Evolutionary conservation across 2,797 vertebrate genomes (phyloP).

Genomic region (Betta splendens): DNA sequence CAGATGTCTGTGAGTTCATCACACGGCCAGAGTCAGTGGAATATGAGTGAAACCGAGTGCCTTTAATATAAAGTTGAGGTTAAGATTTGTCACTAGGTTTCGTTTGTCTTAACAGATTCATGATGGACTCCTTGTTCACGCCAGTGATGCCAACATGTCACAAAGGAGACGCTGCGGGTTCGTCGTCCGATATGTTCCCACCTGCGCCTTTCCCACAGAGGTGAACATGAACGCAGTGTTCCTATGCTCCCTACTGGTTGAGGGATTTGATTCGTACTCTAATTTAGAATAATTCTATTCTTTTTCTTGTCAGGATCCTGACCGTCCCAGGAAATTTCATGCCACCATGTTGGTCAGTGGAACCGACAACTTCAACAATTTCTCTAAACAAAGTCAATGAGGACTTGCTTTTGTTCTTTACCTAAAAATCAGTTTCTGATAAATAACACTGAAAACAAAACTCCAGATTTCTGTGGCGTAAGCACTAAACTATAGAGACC

Average conservation of each 20-base stretch:
- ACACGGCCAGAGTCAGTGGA: background rate
- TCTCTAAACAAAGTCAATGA: conserved; percentile 59
- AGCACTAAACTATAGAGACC: background rate
- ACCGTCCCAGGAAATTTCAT: conserved; percentile 78
- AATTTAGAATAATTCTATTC: conserved; percentile 12
- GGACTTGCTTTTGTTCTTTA: background rate
- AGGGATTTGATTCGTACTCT: too few relatives aligned
- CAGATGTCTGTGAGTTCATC: conserved; percentile 86
- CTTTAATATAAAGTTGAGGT: background rate
- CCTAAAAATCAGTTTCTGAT: background rate
- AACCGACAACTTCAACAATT: conserved; percentile 75
- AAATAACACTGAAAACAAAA: background rate
- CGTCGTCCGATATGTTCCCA: conserved; percentile 83
- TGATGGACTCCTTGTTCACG: conserved; percentile 83
- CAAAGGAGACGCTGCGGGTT: conserved; percentile 82
- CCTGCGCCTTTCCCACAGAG: conserved; percentile 78
- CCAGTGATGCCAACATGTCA: conserved; percentile 83
- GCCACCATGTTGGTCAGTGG: conserved; percentile 74
- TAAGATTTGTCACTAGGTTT: conserved; percentile 3
- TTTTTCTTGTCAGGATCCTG: conserved; percentile 72
- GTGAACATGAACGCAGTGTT: too few relatives aligned
- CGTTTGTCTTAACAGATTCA: conserved; percentile 72
- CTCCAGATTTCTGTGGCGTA: background rate
- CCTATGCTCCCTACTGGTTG: too few relatives aligned
- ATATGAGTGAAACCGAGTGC: background rate